A percentile compares a stretch with the other conserved stretches of the same genome.
Evolutionary conservation across 2,797 vertebrate genomes (phyloP).

Genomic region (Malacoraja senta): DNA sequence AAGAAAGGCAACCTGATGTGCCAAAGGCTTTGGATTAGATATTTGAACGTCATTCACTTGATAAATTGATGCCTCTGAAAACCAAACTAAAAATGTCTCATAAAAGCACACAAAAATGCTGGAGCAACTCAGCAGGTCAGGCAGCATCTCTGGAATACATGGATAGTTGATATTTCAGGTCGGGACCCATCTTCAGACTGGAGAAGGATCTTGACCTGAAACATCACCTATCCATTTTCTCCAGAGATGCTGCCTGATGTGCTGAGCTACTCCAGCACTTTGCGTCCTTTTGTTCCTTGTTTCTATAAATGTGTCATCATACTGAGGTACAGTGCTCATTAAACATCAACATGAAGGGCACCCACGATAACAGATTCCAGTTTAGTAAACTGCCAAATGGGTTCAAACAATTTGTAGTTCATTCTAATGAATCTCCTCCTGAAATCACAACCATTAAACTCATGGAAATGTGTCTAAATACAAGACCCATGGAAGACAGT

Average conservation of each 20-base stretch:
- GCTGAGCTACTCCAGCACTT: no score
- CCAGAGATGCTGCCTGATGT: no score
- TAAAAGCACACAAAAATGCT: no score
- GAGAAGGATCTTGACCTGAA: no score
- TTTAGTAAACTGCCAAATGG: not conserved
- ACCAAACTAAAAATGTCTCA: not conserved
- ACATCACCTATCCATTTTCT: no score
- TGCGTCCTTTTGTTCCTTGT: no score
- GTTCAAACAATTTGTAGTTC: not conserved
- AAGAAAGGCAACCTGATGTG: not conserved
- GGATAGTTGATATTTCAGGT: no score
- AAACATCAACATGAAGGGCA: not conserved
- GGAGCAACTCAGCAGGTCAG: no score
- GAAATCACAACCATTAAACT: slow-evolving; percentile 10
- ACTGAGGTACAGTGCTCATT: not conserved
- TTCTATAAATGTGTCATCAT: no score
- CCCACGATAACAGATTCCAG: not conserved
- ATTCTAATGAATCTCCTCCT: not conserved
- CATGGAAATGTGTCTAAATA: not conserved
- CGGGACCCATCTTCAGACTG: no score
- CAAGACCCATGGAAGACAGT: not conserved
- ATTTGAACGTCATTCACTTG: not conserved
- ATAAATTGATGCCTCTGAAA: not conserved
- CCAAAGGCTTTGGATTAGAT: not conserved
- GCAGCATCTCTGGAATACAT: no score